Conservation (phyloP, 1,140 invertebrate species). For the Bombus sylvicola region DNA sequence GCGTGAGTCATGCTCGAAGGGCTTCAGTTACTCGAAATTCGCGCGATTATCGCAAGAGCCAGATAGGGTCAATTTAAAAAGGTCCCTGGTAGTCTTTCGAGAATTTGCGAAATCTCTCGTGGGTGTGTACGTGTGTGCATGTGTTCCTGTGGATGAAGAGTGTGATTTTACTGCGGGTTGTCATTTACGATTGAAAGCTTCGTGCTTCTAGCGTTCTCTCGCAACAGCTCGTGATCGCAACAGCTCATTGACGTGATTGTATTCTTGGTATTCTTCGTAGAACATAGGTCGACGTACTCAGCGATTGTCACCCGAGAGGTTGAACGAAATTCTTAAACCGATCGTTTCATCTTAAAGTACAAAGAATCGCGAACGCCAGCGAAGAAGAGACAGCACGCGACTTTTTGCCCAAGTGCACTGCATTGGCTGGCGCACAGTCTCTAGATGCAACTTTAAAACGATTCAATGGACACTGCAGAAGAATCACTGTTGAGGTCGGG, state of each 20-base stretch:
- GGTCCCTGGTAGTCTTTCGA: neutral
- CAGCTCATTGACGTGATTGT: neutral
- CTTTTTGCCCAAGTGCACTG: neutral
- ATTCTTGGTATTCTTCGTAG: neutral
- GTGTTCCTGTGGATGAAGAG: slow-evolving; percentile 31
- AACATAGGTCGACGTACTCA: neutral
- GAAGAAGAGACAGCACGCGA: neutral
- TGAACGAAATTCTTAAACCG: neutral
- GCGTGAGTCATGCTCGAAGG: slow-evolving; percentile 17
- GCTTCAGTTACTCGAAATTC: neutral
- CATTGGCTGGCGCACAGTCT: neutral
- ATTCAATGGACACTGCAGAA: slow-evolving; percentile 22
- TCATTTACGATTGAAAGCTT: neutral
- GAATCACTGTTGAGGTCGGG: neutral
- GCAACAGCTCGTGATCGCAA: slow-evolving; percentile 1
- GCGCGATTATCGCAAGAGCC: neutral
- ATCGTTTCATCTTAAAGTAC: neutral
- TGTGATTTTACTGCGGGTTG: slow-evolving; percentile 32
- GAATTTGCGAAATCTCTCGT: slow-evolving; percentile 45
- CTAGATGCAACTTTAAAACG: neutral
- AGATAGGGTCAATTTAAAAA: neutral
- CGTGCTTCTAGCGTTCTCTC: neutral
- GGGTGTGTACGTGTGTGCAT: slow-evolving; percentile 42
- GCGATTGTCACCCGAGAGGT: neutral
- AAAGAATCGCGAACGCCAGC: no score